Conservation (phyloP, 30 jellyfish, hydroid and myxozoan species). For the Turritopsis rubra region DNA sequence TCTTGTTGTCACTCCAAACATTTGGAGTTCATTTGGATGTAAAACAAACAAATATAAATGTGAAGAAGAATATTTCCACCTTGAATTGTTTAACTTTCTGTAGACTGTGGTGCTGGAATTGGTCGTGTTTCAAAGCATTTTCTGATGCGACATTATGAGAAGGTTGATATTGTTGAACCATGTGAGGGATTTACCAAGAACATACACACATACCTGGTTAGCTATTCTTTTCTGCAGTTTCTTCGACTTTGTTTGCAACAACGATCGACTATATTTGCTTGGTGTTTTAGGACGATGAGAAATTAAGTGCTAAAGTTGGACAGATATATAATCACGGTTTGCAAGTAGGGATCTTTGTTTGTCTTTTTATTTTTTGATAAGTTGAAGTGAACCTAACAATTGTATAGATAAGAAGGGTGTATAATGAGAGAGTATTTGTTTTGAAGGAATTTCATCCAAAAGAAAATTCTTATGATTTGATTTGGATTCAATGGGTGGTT, state of each 20-base stretch:
- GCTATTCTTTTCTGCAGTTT: background rate
- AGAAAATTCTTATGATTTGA: conserved; percentile 39
- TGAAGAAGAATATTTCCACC: too few relatives aligned
- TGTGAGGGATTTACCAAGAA: conserved; percentile 35
- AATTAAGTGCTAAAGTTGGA: conserved; percentile 19
- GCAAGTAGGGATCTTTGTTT: conserved; percentile 13
- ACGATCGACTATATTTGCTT: background rate
- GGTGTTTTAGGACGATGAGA: conserved; percentile 10
- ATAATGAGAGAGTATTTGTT: background rate
- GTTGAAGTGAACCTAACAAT: background rate
- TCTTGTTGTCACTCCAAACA: too few relatives aligned
- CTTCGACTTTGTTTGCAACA: background rate
- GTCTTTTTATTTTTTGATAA: background rate
- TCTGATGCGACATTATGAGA: conserved; percentile 46
- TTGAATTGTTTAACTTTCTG: background rate
- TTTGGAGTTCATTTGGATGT: too few relatives aligned
- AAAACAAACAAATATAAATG: background rate
- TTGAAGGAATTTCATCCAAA: conserved; percentile 62
- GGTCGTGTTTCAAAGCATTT: conserved; percentile 82
- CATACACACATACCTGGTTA: conserved; percentile 22
- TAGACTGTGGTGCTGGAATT: conserved; percentile 98
- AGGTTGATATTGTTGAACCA: conserved; percentile 87
- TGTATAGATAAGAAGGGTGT: background rate
- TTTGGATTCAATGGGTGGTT: conserved; percentile 94
- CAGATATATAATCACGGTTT: conserved; percentile 15